phyloP scores from a whole-genome alignment of 2,888 invertebrate species.

The Asteroscopus sphinx region DNA sequence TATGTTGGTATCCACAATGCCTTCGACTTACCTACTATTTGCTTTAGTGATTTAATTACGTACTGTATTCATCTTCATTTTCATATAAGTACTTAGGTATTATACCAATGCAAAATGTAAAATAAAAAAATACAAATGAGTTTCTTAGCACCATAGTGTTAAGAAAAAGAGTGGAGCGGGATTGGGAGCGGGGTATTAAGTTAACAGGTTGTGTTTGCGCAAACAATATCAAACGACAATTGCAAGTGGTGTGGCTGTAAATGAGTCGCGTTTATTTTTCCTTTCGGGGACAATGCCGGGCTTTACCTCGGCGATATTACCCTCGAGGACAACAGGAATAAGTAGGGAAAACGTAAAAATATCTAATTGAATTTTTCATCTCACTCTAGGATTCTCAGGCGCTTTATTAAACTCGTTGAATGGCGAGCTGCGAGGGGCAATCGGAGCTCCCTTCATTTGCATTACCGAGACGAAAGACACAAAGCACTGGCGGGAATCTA shows the following conservation, averaged over 20 bases:
- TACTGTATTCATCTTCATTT: background rate
- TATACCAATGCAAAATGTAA: no score
- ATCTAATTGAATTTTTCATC: constrained; percentile 84
- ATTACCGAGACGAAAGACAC: constrained; percentile 70
- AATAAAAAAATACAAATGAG: constrained; percentile 15
- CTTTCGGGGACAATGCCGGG: constrained; percentile 64
- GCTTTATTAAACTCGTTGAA: constrained; percentile 80
- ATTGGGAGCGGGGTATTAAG: constrained; percentile 51
- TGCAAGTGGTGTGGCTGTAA: constrained; percentile 72
- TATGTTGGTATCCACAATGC: background rate
- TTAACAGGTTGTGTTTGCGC: constrained; percentile 64
- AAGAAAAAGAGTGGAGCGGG: constrained; percentile 50
- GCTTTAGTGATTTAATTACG: background rate
- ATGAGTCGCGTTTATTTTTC: constrained; percentile 71
- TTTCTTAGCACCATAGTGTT: constrained; percentile 15
- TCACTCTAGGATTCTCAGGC: constrained; percentile 68
- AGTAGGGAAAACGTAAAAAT: constrained; percentile 70
- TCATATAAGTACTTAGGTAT: no score
- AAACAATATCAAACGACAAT: constrained; percentile 72
- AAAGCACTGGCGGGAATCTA: constrained; percentile 69
- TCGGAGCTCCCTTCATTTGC: constrained; percentile 76
- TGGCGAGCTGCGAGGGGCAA: constrained; percentile 71
- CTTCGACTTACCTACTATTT: background rate
- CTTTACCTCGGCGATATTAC: constrained; percentile 69
- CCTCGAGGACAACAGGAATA: constrained; percentile 68